phyloP scores from a whole-genome alignment of 2,888 invertebrate species.

The Monopis laevigella region DNA sequence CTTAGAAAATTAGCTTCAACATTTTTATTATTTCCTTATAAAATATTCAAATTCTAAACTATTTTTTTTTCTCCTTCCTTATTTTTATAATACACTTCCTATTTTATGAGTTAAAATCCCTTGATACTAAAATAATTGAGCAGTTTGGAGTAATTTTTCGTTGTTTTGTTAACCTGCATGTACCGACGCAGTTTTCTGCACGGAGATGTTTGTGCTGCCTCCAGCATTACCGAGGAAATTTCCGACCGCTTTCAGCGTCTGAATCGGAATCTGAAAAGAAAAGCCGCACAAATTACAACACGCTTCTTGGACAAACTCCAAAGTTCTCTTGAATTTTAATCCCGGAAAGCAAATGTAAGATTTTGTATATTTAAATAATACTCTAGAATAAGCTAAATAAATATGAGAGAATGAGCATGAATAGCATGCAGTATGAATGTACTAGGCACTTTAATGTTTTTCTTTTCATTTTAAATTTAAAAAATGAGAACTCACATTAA shows the following conservation, averaged over 20 bases:
- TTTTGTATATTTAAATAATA: neutral
- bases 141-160: neutral
- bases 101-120: neutral
- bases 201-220: slow-evolving; percentile 42
- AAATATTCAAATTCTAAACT: too few relatives aligned
- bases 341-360: neutral
- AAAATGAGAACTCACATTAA: slow-evolving; percentile 59
- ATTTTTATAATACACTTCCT: neutral
- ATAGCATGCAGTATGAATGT: too few relatives aligned
- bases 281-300: slow-evolving; percentile 2
- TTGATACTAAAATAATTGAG: neutral
- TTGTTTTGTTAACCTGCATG: slow-evolving; percentile 30
- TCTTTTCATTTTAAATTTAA: neutral
- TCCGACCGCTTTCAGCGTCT: slow-evolving; percentile 70
- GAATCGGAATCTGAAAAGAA: slow-evolving; percentile 70
- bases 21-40: too few relatives aligned
- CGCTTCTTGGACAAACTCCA: slow-evolving; percentile 1
- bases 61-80: slow-evolving; percentile 20
- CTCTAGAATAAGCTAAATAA: too few relatives aligned
- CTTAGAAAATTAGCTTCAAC: slow-evolving; percentile 27
- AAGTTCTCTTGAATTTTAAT: neutral
- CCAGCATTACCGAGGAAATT: slow-evolving; percentile 66
- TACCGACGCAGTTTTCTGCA: slow-evolving; percentile 48
- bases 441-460: too few relatives aligned
- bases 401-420: too few relatives aligned